Conservation (phyloP, 2,797 vertebrate species). For the Spinus pinus region DNA sequence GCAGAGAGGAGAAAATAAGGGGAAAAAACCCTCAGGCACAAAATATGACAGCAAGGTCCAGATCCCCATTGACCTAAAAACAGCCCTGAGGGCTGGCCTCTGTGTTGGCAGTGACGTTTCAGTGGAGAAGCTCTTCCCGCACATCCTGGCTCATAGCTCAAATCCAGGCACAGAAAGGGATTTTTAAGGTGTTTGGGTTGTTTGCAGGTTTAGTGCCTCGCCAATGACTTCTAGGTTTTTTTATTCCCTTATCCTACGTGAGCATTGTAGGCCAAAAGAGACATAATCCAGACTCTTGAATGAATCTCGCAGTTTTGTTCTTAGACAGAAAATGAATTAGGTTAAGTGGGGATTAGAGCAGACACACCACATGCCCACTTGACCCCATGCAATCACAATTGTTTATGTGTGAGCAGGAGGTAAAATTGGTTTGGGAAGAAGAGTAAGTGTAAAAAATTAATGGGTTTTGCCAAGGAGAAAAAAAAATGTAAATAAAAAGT, state of each 20-base stretch:
- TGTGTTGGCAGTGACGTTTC: rapidly evolving
- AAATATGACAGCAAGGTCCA: not conserved
- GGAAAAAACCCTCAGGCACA: not conserved
- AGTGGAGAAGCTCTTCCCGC: not conserved
- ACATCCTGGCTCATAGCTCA: not conserved
- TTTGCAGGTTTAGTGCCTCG: not conserved
- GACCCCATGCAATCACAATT: not conserved
- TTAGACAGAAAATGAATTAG: slow-evolving; percentile 56
- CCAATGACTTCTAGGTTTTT: not conserved
- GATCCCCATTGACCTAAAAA: not conserved
- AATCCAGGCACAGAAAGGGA: not conserved
- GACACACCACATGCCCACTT: slow-evolving; percentile 9
- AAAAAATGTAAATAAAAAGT: not conserved
- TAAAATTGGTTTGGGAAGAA: not conserved
- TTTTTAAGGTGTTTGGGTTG: not conserved
- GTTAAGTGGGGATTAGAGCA: slow-evolving; percentile 44
- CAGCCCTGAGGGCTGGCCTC: not conserved
- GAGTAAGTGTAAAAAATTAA: not conserved
- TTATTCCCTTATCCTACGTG: slow-evolving; percentile 11
- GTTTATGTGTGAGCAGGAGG: not conserved
- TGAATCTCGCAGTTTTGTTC: slow-evolving; percentile 39
- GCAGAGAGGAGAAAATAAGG: not conserved
- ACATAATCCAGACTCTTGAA: slow-evolving; percentile 42
- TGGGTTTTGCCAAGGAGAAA: not conserved
- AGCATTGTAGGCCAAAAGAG: not conserved